A percentile compares a stretch with the other conserved stretches of the same genome.
Conservation (phyloP, 2,888 invertebrate genomes). For the Ischnus inquisitorius region DNA sequence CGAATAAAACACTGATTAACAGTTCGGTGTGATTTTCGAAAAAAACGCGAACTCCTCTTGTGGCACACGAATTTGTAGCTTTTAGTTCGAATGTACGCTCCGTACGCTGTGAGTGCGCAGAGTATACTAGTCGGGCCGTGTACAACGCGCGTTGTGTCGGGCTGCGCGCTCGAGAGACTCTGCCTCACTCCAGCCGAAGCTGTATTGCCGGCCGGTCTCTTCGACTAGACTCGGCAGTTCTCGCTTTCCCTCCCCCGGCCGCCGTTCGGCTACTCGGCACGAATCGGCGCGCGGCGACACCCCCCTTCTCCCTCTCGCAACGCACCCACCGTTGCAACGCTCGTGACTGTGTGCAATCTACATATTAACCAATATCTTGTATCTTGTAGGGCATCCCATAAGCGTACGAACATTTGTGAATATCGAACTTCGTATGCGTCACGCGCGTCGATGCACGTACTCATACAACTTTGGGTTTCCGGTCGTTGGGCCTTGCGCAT, state of each 20-base stretch:
- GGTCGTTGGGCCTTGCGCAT: constrained; percentile 73
- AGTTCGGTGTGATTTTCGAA: background rate
- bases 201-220: constrained; percentile 76
- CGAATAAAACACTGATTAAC: background rate
- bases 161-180: constrained; percentile 33
- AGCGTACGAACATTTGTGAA: background rate
- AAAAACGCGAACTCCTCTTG: constrained; percentile 6
- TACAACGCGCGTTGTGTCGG: constrained; percentile 31
- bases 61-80: constrained; percentile 22
- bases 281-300: constrained; percentile 41
- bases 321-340: background rate
- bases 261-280: constrained; percentile 22
- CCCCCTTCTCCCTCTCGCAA: background rate
- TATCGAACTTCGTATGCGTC: background rate
- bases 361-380: background rate
- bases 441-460: background rate
- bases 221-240: constrained; percentile 37
- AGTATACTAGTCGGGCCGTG: constrained; percentile 54
- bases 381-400: constrained; percentile 14
- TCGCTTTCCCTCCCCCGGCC: constrained; percentile 37
- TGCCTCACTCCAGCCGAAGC: constrained; percentile 67
- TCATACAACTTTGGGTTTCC: constrained; percentile 16
- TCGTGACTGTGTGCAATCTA: constrained; percentile 3
- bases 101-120: constrained; percentile 60
- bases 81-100: constrained; percentile 27